phyloP scores from a whole-genome alignment of 2,113 vertebrate genomes.

The Dicerorhinus sumatrensis region DNA sequence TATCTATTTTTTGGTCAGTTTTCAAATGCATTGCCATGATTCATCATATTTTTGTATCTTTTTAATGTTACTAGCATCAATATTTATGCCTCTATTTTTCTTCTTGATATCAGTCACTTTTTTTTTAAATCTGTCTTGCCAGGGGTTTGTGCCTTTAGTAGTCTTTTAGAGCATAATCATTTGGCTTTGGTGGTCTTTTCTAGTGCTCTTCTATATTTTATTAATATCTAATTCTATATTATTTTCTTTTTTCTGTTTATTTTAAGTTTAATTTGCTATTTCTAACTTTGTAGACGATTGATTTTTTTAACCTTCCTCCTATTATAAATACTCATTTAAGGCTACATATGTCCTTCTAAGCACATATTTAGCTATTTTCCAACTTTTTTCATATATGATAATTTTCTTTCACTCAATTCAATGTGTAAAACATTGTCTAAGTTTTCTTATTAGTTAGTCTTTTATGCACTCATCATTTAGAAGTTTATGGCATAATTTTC shows the following conservation, averaged over 20 bases:
- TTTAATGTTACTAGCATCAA: background rate
- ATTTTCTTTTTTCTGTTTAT: background rate
- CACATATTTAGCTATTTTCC: background rate
- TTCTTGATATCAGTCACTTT: background rate
- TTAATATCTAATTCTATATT: background rate
- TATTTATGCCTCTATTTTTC: background rate
- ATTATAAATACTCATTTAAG: background rate
- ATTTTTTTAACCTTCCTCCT: background rate
- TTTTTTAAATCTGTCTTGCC: background rate
- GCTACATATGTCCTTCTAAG: background rate
- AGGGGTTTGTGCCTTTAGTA: background rate
- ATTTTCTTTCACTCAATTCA: background rate
- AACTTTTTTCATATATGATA: background rate
- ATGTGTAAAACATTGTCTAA: background rate
- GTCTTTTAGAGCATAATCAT: background rate
- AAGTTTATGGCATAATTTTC: background rate
- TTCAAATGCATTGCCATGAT: background rate
- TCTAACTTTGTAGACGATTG: background rate
- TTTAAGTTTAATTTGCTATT: background rate
- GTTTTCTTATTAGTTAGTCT: background rate
- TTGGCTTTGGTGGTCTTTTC: background rate
- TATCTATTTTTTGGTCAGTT: background rate
- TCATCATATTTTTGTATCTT: background rate
- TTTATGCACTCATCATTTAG: background rate
- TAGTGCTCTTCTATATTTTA: background rate